phyloP scores from a whole-genome alignment of 2,113 vertebrate genomes.

The Malurus cyaneus region DNA sequence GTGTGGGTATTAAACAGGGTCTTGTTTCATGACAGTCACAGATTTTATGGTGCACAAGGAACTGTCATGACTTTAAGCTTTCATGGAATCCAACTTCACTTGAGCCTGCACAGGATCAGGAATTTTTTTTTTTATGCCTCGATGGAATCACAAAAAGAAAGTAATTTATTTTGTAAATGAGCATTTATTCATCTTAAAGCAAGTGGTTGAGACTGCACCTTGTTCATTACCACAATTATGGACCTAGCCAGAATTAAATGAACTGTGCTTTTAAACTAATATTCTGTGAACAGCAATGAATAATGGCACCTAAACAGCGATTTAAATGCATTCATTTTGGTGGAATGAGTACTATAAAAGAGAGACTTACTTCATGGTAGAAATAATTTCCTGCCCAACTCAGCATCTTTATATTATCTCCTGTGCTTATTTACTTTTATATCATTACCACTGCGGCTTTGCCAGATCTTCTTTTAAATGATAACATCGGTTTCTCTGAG shows the following conservation, averaged over 20 bases:
- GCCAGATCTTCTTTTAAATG: background rate
- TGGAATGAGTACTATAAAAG: background rate
- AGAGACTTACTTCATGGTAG: conserved; percentile 18
- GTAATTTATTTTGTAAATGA: background rate
- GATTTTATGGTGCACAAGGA: background rate
- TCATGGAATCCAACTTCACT: background rate
- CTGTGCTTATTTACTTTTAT: conserved; percentile 24
- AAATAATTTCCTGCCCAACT: conserved; percentile 16
- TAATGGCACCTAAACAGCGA: conserved; percentile 2
- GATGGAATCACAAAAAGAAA: background rate
- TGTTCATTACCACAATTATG: conserved; percentile 53
- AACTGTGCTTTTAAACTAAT: conserved; percentile 22
- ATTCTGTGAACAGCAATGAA: background rate
- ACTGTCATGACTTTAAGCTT: conserved; percentile 6
- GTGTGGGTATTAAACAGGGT: background rate
- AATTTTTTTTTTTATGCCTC: background rate
- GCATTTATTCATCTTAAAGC: conserved; percentile 7
- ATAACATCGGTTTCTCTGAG: conserved; percentile 14
- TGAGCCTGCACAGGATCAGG: background rate
- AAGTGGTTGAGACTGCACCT: background rate
- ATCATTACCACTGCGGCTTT: background rate
- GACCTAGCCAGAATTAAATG: conserved; percentile 27
- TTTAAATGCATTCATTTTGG: conserved; percentile 54
- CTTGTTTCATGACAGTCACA: background rate
- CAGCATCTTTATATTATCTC: conserved; percentile 2